Base-by-base conservation (phyloP, 2,888 invertebrate genomes). In the Chloromyia formosa region DNA sequence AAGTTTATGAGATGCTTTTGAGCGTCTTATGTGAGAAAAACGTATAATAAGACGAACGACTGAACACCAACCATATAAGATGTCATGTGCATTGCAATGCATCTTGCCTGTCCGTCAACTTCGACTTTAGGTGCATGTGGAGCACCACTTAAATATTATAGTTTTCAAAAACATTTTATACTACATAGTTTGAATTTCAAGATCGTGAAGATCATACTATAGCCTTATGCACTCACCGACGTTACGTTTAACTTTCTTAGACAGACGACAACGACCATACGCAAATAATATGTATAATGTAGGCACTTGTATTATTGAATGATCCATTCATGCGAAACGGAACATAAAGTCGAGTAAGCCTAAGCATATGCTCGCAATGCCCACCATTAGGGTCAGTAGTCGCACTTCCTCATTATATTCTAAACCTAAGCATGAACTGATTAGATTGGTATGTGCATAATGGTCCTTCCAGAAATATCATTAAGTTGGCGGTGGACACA, bases 21-120 rank as follows among this genome's bases (percentile, higher is more conserved):
- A 71, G 22, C 71, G 71, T 58, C 18, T 71, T 58, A 42, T 71
- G 40, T 71, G 56, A 23, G 56, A 71, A 71, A 71, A 71, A 69
- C 1, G 14, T 18, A 40, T 20, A 53, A 35, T 16, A 69, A 54
- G 22, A 54, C 49, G 20, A 22, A 5, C 22, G 45, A 66, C 49
- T 66, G 14, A 69, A 54, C 56, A 71, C 71, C 56, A 40, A 71
- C 71, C 56, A 40, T 71, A 56, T 71, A 71, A 56, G 16, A 56
- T 56, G 56, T 56, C 71, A 71, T n/a, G 18, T 16, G 23, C 20
- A 69, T 54, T 10, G 54, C 40, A 71, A 66, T 71, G 49, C 66
- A 66, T 66, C 49, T 66, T 49, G 18, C 1, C 66, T 20, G 14
- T n/a, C 23, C 14, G 23, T n/a, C 10, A 23, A 45, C 66, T 20